These are phyloP conservation scores for Cerastoderma edule DNA, from an alignment of 2,888 invertebrate genomes.

Conservation along the genomic window DNA sequence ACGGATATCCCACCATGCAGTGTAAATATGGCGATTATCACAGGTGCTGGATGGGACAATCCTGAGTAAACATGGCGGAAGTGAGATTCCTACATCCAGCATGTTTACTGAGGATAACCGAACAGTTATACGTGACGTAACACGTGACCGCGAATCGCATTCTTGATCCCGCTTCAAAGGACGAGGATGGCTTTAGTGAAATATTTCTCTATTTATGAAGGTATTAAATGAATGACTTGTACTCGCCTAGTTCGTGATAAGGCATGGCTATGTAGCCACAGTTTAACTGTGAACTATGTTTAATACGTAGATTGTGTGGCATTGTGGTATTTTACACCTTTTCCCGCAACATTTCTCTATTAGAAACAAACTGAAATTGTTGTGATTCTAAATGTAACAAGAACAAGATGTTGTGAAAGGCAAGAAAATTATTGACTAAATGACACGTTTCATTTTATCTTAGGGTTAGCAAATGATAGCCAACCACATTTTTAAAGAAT, in stretches of 20 bases:
- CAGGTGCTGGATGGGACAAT: conserved; percentile 46
- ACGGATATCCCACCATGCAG: conserved; percentile 32
- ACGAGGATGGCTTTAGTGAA: conserved; percentile 8
- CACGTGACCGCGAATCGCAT: conserved; percentile 2
- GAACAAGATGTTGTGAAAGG: too few relatives aligned
- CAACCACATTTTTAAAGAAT: too few relatives aligned
- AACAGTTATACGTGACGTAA: conserved; percentile 42
- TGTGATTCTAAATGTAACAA: too few relatives aligned
- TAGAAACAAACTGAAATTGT: too few relatives aligned
- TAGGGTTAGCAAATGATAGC: too few relatives aligned
- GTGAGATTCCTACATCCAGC: not conserved
- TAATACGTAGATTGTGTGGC: too few relatives aligned
- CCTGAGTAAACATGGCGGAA: conserved; percentile 40
- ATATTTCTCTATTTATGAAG: conserved; percentile 22
- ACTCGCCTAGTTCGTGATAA: conserved; percentile 13
- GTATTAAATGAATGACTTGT: conserved; percentile 20
- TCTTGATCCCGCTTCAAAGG: conserved; percentile 24
- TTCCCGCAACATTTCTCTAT: too few relatives aligned
- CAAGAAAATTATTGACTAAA: too few relatives aligned
- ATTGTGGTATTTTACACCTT: too few relatives aligned
- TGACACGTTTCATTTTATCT: too few relatives aligned
- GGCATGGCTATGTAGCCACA: conserved; percentile 17
- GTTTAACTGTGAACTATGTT: conserved; percentile 10
- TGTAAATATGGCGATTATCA: conserved; percentile 44
- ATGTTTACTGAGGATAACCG: conserved; percentile 18